Evolutionary conservation across 2,888 invertebrate species (phyloP).

Genomic region (Cerastis leucographa): DNA sequence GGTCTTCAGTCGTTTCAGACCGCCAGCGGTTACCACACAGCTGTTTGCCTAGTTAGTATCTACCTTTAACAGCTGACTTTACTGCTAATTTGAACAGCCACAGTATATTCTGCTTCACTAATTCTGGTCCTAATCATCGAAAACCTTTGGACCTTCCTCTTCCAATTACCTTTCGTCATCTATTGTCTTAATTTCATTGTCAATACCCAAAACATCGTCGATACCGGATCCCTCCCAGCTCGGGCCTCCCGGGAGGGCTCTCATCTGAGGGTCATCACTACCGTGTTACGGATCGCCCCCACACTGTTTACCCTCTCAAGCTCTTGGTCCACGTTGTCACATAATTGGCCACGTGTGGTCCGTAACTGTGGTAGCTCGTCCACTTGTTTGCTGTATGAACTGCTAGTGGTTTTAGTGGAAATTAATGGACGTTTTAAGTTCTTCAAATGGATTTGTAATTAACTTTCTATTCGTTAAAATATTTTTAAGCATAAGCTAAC

Average conservation of each 20-base stretch:
- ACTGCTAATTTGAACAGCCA: background rate
- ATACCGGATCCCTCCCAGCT: slow-evolving; percentile 63
- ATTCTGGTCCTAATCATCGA: background rate
- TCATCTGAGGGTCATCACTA: slow-evolving; percentile 72
- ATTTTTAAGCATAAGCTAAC: slow-evolving; percentile 34
- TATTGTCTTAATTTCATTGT: slow-evolving; percentile 19
- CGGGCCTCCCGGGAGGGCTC: slow-evolving; percentile 74
- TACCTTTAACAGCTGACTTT: too few relatives aligned
- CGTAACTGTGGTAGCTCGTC: slow-evolving; percentile 73
- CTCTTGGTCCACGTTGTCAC: slow-evolving; percentile 79
- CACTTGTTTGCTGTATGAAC: slow-evolving; percentile 61
- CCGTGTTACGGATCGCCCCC: slow-evolving; percentile 82
- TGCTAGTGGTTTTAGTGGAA: slow-evolving; percentile 56
- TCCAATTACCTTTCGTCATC: background rate
- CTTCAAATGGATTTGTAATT: slow-evolving; percentile 52
- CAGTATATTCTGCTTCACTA: background rate
- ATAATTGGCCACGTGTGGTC: slow-evolving; percentile 83
- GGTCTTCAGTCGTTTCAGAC: too few relatives aligned
- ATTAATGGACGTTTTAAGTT: slow-evolving; percentile 62
- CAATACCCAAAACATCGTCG: background rate
- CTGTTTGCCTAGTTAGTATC: background rate
- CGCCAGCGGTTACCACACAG: too few relatives aligned
- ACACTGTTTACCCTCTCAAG: slow-evolving; percentile 82
- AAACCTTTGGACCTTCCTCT: background rate
- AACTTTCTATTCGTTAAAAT: slow-evolving; percentile 44